phyloP scores from a whole-genome alignment of 1,140 invertebrate species.

The Tetraneura akinire region DNA sequence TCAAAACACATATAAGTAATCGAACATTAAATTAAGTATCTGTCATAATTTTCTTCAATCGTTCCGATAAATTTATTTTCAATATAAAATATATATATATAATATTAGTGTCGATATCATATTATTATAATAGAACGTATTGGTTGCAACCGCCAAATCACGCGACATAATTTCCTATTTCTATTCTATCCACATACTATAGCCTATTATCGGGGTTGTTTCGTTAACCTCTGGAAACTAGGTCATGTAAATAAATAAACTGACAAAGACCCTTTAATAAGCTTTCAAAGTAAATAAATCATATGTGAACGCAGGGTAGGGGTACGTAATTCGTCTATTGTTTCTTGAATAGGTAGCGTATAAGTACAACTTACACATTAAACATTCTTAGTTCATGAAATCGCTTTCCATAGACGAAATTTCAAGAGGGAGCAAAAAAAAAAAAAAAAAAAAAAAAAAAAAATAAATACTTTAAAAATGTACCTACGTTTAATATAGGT shows the following conservation, averaged over 20 bases:
- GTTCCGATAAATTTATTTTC: not conserved
- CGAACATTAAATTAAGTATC: constrained; percentile 8
- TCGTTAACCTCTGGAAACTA: constrained; percentile 30
- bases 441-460: too few species aligned
- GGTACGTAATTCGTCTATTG: not conserved
- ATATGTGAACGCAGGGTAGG: not conserved
- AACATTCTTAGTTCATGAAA: too few species aligned
- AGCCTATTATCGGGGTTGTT: not conserved
- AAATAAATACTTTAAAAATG: too few species aligned
- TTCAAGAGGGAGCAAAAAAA: too few species aligned
- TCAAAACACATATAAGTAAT: constrained; percentile 26
- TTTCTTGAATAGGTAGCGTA: too few species aligned
- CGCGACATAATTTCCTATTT: not conserved
- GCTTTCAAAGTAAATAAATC: not conserved
- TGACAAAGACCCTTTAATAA: constrained; percentile 3
- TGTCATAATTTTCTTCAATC: constrained; percentile 1
- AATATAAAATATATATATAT: too few species aligned
- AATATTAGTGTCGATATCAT: not conserved
- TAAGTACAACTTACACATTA: too few species aligned
- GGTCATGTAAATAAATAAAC: constrained; percentile 43
- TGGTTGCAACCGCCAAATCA: not conserved
- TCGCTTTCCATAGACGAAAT: too few species aligned
- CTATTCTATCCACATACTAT: not conserved
- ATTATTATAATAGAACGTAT: not conserved
- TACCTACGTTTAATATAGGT: too few species aligned